Evolutionary conservation across 1,140 invertebrate species (phyloP), one percentile per base, ranked within the genome.

Genomic region (Aphis craccivora): DNA sequence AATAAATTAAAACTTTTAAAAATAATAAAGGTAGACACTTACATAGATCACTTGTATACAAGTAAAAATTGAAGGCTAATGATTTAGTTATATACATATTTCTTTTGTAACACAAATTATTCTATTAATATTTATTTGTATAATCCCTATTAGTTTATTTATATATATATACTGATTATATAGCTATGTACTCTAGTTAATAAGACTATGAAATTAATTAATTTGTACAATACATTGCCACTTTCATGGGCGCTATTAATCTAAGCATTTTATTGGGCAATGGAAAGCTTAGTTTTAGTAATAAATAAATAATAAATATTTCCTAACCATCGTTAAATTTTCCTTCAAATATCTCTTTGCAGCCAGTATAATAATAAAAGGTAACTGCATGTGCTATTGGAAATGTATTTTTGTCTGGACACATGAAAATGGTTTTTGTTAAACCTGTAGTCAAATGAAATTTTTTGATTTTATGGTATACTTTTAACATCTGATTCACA

Each of bases 281-380:
- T n/a, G 11, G 11, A 76, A 76, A 76, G 14, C 11, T 4, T 14
- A n/a, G 5, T 76, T 76, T n/a, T 76, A n/a, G 30, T n/a, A 76
- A n/a, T 76, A 76, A 67, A 37, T 53, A 53, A 89, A 89, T 25
- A 89, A 89, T 53, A 55, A 22, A 20, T 43, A 25, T 37, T 89
- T 43, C 45, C 60, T 95, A 95, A 97, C 97, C 97, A 90, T 96
- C 96, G 95, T 97, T 97, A 95, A 99, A 99, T 95, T 99, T 98
- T 94, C 98, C 99, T 95, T 99, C 99, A 95, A 99, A 99, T 98
- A 99, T 99, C 5, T 98, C 98, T 95, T 99, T 99, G 14, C 99
- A 96, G 5, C 99, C 99, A 35, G 99, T 98, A 96, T 99, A 99
- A 96, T 99, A 99, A 95, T 97, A 98, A 95, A 99, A 99, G 0